phyloP scores from a whole-genome alignment of 2,113 vertebrate species.

The Gopherus flavomarginatus region DNA sequence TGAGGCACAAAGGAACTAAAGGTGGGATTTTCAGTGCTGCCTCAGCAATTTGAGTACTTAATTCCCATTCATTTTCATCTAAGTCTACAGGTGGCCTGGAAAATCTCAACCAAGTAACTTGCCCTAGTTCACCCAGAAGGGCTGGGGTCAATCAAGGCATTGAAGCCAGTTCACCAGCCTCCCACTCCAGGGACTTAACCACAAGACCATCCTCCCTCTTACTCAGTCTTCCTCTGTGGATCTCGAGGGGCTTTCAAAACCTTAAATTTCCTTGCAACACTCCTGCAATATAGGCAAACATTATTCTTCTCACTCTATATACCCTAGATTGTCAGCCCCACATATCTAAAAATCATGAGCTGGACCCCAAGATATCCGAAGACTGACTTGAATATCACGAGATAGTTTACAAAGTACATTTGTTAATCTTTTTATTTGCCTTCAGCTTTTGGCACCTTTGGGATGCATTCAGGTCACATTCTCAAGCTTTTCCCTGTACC shows the following conservation, averaged over 20 bases:
- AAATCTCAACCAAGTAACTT: not conserved
- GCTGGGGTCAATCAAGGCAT: rapidly evolving
- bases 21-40: not conserved
- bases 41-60: not conserved
- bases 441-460: not conserved
- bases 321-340: not conserved
- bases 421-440: not conserved
- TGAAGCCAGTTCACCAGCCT: rapidly evolving
- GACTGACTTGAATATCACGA: not conserved
- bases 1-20: not conserved
- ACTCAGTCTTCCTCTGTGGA: not conserved
- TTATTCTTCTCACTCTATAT: not conserved
- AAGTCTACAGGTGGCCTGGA: not conserved
- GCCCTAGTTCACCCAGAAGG: not conserved
- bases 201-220: not conserved
- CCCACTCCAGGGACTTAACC: not conserved
- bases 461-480: not conserved
- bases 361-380: not conserved
- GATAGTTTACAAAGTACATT: not conserved
- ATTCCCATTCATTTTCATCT: not conserved
- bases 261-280: not conserved
- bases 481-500: not conserved
- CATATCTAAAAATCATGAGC: not conserved
- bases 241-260: not conserved
- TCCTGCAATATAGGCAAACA: not conserved